Evolutionary conservation across 2,113 vertebrate species (phyloP).

Genomic region (Pomatorhinus ruficollis): DNA sequence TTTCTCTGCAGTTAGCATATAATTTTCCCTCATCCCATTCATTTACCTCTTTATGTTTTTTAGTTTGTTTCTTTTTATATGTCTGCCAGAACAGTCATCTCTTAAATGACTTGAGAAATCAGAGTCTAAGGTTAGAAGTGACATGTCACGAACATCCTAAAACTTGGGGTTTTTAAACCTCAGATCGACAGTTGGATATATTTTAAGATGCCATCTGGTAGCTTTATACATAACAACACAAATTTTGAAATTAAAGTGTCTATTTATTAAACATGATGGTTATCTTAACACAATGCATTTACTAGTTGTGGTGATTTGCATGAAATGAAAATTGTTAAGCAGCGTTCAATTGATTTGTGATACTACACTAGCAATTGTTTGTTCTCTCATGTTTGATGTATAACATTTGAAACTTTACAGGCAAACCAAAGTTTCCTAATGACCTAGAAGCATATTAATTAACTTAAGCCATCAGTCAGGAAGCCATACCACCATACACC

Average conservation of each 20-base stretch:
- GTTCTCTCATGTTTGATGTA: neutral
- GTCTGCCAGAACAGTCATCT: neutral
- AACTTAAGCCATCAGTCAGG: neutral
- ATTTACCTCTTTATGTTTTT: neutral
- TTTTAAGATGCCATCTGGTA: conserved; percentile 53
- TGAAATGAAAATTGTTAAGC: neutral
- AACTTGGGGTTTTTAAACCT: neutral
- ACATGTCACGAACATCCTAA: neutral
- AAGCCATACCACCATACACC: neutral
- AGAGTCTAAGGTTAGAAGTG: conserved; percentile 19
- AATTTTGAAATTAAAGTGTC: neutral
- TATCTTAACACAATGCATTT: neutral
- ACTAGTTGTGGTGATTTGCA: neutral
- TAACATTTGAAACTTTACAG: neutral
- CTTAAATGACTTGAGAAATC: conserved; percentile 7
- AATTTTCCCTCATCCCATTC: neutral
- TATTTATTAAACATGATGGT: neutral
- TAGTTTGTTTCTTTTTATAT: neutral
- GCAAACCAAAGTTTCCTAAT: neutral
- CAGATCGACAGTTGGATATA: neutral
- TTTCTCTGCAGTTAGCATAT: neutral
- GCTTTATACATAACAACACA: neutral
- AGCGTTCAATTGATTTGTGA: neutral
- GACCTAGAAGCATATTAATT: neutral
- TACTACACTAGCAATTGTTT: neutral